phyloP scores from a whole-genome alignment of 2,888 invertebrate species.

The Sthenelais limicola region DNA sequence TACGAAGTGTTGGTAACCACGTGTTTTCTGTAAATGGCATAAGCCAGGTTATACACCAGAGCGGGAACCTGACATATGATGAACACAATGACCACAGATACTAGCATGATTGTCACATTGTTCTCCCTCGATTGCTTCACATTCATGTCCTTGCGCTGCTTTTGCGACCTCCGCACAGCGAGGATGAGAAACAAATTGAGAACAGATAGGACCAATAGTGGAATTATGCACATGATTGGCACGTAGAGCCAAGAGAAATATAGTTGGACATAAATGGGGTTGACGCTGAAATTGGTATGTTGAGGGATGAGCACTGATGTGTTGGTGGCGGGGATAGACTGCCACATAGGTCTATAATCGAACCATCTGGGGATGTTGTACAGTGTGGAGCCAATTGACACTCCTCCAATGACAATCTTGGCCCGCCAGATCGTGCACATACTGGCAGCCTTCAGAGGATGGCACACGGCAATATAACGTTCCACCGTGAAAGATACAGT shows the following conservation, averaged over 20 bases:
- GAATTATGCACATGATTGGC: constrained; percentile 93
- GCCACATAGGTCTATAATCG: constrained; percentile 70
- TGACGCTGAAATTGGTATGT: constrained; percentile 80
- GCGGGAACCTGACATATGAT: constrained; percentile 88
- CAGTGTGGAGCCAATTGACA: constrained; percentile 84
- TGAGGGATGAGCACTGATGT: constrained; percentile 59
- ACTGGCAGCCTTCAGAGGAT: constrained; percentile 87
- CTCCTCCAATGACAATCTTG: constrained; percentile 86
- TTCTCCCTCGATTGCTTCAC: constrained; percentile 93
- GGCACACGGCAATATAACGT: constrained; percentile 86
- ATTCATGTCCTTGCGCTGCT: constrained; percentile 90
- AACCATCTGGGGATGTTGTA: constrained; percentile 86
- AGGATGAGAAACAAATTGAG: constrained; percentile 87
- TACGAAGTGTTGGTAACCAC: constrained; percentile 76
- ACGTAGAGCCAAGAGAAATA: constrained; percentile 94
- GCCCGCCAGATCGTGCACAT: constrained; percentile 92
- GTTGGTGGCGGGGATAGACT: constrained; percentile 23
- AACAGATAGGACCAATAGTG: constrained; percentile 88
- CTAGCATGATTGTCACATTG: constrained; percentile 93
- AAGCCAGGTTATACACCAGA: constrained; percentile 79
- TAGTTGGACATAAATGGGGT: constrained; percentile 66
- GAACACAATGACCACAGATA: constrained; percentile 94
- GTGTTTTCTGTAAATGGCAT: constrained; percentile 77
- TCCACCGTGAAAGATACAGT: constrained; percentile 82
- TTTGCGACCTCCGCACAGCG: constrained; percentile 90